Percentiles rank a stretch among this genome's conserved stretches.
Evolutionary conservation across 2,888 invertebrate genomes (phyloP).

Genomic region (Leptothorax acervorum): DNA sequence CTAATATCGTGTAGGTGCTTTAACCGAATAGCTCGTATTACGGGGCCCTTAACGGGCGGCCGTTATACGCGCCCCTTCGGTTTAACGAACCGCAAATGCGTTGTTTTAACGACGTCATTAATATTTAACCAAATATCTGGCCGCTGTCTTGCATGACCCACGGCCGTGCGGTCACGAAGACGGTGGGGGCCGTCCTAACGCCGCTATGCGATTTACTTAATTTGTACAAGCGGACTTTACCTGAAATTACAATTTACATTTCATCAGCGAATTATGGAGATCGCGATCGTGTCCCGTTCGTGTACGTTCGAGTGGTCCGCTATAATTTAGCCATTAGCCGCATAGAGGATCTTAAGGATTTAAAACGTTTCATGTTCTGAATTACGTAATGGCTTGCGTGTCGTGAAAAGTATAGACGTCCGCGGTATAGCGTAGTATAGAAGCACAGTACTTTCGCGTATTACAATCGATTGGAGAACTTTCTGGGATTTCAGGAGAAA

Average conservation of each 20-base stretch:
- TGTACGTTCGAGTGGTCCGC: slow-evolving; percentile 28
- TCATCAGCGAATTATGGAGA: slow-evolving; percentile 53
- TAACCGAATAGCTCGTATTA: slow-evolving; percentile 75
- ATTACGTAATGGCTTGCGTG: slow-evolving; percentile 50
- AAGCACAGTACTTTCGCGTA: slow-evolving; percentile 12
- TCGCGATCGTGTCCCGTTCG: slow-evolving; percentile 48
- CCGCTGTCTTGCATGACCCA: slow-evolving; percentile 74
- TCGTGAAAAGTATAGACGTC: slow-evolving; percentile 32
- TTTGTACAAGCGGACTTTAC: slow-evolving; percentile 59
- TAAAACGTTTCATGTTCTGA: slow-evolving; percentile 42
- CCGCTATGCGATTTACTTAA: slow-evolving; percentile 71
- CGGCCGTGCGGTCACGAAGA: slow-evolving; percentile 63
- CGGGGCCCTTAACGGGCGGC: slow-evolving; percentile 77
- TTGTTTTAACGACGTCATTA: slow-evolving; percentile 85
- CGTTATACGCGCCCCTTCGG: slow-evolving; percentile 80
- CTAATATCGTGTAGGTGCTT: slow-evolving; percentile 70
- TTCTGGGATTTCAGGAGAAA: background rate
- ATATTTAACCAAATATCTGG: slow-evolving; percentile 85
- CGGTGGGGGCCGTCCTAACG: slow-evolving; percentile 52
- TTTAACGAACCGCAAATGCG: slow-evolving; percentile 85
- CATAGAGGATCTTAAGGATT: slow-evolving; percentile 21
- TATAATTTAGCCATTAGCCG: slow-evolving; percentile 48
- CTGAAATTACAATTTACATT: slow-evolving; percentile 53
- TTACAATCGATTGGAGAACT: slow-evolving; percentile 15
- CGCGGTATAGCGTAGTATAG: background rate